Evolutionary conservation across 1,140 invertebrate genomes (phyloP), one percentile per base, ranked within the genome.

Genomic region (Drosophila bifasciata): DNA sequence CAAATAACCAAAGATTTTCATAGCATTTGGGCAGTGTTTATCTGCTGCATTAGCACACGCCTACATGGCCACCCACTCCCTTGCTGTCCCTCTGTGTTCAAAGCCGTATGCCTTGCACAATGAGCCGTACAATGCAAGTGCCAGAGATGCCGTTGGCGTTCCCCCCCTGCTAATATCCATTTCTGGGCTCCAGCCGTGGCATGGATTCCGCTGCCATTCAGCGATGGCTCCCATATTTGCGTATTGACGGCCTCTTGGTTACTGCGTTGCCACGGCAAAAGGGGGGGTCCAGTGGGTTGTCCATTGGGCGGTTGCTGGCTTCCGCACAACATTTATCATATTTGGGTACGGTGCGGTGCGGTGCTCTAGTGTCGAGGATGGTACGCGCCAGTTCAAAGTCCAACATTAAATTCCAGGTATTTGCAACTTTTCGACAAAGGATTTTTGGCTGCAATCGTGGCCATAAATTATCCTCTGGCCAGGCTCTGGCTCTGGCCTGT

Each of bases 341-440:
- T 86, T 88, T 78, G 16, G 64, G 60, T 46, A 53, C 55, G 36
- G 41, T 41, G 56, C 32, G 32, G 9, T 51, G 52, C 70, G 23
- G 3, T 23, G 23, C 23, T 25, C 0, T 1, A 25, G 23, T 7
- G 23, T 36, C 11, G 32, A 25, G 55, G 67, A 43, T 62, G 76
- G 41, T 53, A 66, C 59, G 64, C 63, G 50, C 62, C 70, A 76
- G 83, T 88, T 88, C 83, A 86, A 88, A 86, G 83, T 86, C 74
- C 83, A 88, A 78, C 84, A 83, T 83, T 86, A 86, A 86, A 83
- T 86, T 86, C 75, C 83, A 86, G 83, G 83, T 86, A 86, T 86
- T 86, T 86, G 83, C 83, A 86, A 86, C 83, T 86, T 88, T 86
- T 86, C 83, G 83, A 86, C 83, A 86, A 86, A 86, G 83, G 83